These are phyloP conservation scores for Synergus itoensis DNA, from an alignment of 2,888 invertebrate species.

Conservation along the genomic window DNA sequence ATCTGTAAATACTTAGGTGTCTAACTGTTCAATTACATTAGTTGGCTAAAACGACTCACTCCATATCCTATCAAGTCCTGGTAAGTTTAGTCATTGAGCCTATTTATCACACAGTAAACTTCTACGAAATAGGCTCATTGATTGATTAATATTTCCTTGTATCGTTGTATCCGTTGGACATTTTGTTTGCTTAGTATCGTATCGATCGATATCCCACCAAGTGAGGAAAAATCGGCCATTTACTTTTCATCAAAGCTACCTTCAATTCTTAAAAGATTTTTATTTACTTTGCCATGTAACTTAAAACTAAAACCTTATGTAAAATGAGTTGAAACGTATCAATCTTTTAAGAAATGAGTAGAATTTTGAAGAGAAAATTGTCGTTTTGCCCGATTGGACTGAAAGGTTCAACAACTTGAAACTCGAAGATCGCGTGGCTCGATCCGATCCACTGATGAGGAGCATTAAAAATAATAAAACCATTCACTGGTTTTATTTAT, in stretches of 20 bases:
- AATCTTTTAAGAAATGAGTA: not conserved
- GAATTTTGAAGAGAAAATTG: not conserved
- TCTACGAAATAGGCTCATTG: constrained; percentile 23
- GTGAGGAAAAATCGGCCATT: constrained; percentile 10
- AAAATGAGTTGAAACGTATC: too few species aligned
- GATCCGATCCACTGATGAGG: constrained; percentile 15
- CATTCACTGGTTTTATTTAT: constrained; percentile 11
- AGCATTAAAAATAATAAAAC: too few species aligned
- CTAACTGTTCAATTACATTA: constrained; percentile 64
- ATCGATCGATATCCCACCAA: constrained; percentile 16
- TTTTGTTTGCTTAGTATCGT: constrained; percentile 31
- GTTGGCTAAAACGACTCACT: constrained; percentile 70
- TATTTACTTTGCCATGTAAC: not conserved
- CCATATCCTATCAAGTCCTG: constrained; percentile 70
- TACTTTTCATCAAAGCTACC: not conserved
- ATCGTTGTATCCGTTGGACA: constrained; percentile 17
- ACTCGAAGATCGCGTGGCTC: constrained; percentile 32
- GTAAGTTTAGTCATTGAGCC: constrained; percentile 66
- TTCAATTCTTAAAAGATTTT: not conserved
- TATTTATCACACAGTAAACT: not conserved
- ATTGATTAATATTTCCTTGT: constrained; percentile 20
- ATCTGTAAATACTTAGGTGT: constrained; percentile 51
- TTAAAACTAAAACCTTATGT: too few species aligned
- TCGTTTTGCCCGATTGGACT: constrained; percentile 11
- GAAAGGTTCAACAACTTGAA: constrained; percentile 4